Conservation (phyloP, 2,888 invertebrate genomes). For the Eupithecia vulgata region DNA sequence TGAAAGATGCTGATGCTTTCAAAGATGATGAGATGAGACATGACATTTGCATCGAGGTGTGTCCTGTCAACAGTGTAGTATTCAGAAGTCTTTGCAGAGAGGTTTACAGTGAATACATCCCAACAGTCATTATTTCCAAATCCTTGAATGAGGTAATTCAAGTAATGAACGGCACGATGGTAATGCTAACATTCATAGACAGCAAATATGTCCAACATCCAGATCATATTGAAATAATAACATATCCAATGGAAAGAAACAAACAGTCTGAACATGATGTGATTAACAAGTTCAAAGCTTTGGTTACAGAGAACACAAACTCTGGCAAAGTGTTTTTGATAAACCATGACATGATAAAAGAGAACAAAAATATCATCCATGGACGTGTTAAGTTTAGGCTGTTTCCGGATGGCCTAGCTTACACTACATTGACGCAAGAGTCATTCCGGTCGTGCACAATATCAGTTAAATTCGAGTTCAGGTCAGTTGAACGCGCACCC, state of each 20-base stretch:
- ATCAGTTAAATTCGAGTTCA: conserved; percentile 65
- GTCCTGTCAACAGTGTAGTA: conserved; percentile 70
- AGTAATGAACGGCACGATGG: conserved; percentile 82
- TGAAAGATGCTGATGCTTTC: no score
- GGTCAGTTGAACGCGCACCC: conserved; percentile 57
- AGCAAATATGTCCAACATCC: conserved; percentile 63
- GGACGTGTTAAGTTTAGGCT: conserved; percentile 73
- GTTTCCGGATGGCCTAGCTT: conserved; percentile 75
- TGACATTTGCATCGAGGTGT: conserved; percentile 76
- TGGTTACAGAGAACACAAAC: conserved; percentile 77
- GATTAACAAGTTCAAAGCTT: conserved; percentile 79
- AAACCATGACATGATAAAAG: conserved; percentile 80
- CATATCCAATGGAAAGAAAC: conserved; percentile 63
- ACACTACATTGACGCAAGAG: conserved; percentile 79
- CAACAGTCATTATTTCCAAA: conserved; percentile 81
- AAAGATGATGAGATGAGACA: conserved; percentile 49
- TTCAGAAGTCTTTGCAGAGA: conserved; percentile 73
- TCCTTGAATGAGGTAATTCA: conserved; percentile 81
- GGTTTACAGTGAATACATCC: conserved; percentile 71
- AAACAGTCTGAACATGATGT: conserved; percentile 63
- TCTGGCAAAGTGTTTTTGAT: conserved; percentile 80
- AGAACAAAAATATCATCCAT: conserved; percentile 67
- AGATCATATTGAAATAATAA: conserved; percentile 79
- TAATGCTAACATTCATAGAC: conserved; percentile 77
- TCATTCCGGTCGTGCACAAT: conserved; percentile 81